Evolutionary conservation across 2,888 invertebrate species (phyloP), one percentile per base, ranked within the genome.

Genomic region (Leptogaster cylindrica): DNA sequence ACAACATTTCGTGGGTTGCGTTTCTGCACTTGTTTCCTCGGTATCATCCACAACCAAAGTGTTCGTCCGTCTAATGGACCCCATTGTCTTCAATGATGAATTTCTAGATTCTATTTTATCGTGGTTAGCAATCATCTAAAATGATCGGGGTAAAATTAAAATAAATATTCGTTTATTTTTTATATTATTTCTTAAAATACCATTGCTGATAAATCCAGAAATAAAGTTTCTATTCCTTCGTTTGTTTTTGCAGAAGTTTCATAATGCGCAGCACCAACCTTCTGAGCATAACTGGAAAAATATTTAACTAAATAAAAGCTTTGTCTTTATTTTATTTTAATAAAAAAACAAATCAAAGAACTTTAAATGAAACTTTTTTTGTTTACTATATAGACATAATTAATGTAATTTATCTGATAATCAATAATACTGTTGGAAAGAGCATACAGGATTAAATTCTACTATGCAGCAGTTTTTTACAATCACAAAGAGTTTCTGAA

Each of bases 161-260:
- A 3, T 6, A 46, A 46, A 46, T 46, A n/a, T n/a, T n/a, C n/a
- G n/a, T n/a, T n/a, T n/a, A n/a, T n/a, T n/a, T n/a, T n/a, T 25
- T n/a, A 18, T 1, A 14, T 14, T 31, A 20, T 52, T 18, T 10
- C 31, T 8, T 50, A 36, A n/a, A 28, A n/a, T 65, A 92, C 86
- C 89, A 94, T 91, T 74, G 88, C 86, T 33, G 93, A 91, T 68
- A 97, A 82, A 72, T 92, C 89, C 51, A 95, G 80, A 79, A 97
- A 97, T 77, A 97, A 84, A 70, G 97, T 95, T 77, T 95, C 93
- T 3, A 97, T 91, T 27, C 95, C 95, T 79, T 90, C 87, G 79
- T 95, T 95, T 68, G 89, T 81, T 82, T 97, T 97, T 0, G 97
- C 97, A 27, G 97, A 97, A 28, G 96, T 95, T 78, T 93, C 90